A percentile compares a stretch with the other conserved stretches of the same genome.
phyloP scores from a whole-genome alignment of 2,113 vertebrate genomes.

The Mobula hypostoma region DNA sequence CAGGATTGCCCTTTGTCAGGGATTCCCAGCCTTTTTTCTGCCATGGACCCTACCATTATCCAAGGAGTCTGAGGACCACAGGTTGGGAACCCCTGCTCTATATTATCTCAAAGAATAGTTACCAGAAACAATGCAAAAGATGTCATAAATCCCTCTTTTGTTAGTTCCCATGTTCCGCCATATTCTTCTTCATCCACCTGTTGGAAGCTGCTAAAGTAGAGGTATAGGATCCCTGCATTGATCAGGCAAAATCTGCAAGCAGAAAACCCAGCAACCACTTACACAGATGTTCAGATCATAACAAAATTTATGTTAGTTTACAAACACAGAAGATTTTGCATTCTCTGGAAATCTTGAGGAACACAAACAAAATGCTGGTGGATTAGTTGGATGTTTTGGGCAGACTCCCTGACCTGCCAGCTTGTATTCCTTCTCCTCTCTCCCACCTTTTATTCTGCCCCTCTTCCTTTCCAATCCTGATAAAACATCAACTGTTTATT shows the following conservation, averaged over 20 bases:
- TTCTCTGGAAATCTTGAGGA: too few relatives aligned
- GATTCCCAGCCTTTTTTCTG: not conserved
- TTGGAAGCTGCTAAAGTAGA: constrained; percentile 97
- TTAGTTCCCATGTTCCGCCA: constrained; percentile 93
- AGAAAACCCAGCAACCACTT: not conserved
- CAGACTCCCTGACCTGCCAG: too few relatives aligned
- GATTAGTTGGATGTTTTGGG: too few relatives aligned
- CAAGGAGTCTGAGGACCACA: too few relatives aligned
- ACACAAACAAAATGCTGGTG: too few relatives aligned
- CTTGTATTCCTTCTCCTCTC: too few relatives aligned
- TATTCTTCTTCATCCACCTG: constrained; percentile 97
- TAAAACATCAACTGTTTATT: too few relatives aligned
- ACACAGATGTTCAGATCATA: not conserved
- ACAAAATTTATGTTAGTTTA: not conserved
- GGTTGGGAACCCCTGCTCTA: too few relatives aligned
- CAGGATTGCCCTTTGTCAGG: not conserved
- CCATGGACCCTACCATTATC: too few relatives aligned
- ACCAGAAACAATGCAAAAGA: constrained; percentile 98
- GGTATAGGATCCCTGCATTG: constrained; percentile 89
- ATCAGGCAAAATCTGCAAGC: constrained; percentile 88
- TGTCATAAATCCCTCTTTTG: constrained; percentile 98
- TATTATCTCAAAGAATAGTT: constrained; percentile 40
- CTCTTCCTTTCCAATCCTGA: too few relatives aligned
- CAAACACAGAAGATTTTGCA: not conserved
- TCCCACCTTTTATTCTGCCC: too few relatives aligned